These are phyloP conservation scores for Cosmorhoe ocellata DNA, from an alignment of 2,888 invertebrate genomes.

Conservation along the genomic window DNA sequence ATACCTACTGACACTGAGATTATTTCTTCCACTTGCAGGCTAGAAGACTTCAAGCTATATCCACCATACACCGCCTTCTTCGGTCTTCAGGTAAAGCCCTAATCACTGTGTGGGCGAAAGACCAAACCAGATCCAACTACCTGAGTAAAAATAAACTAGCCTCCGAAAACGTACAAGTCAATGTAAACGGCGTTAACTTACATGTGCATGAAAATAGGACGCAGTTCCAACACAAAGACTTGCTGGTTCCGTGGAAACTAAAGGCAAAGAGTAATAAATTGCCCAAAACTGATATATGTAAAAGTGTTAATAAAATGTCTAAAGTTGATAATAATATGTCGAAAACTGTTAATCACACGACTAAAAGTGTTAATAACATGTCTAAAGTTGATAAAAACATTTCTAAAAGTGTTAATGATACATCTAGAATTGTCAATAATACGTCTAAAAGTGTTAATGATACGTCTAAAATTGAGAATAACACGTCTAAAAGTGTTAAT, in stretches of 20 bases:
- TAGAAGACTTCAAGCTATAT: conserved; percentile 88
- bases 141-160: conserved; percentile 51
- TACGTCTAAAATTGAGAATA: conserved; percentile 40
- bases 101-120: conserved; percentile 98
- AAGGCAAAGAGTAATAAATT: conserved; percentile 43
- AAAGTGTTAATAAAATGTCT: conserved; percentile 29
- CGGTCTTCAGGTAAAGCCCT: conserved; percentile 88
- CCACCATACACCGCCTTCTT: conserved; percentile 89
- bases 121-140: conserved; percentile 86
- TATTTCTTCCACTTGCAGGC: conserved; percentile 68
- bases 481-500: neutral
- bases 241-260: conserved; percentile 97
- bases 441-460: neutral
- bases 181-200: conserved; percentile 65
- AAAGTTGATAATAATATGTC: neutral
- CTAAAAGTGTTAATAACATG: neutral
- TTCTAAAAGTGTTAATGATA: neutral
- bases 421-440: conserved; percentile 41
- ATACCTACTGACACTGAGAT: no score
- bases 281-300: conserved; percentile 34
- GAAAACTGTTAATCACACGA: neutral
- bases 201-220: conserved; percentile 96
- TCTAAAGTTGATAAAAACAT: neutral
- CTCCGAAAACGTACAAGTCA: conserved; percentile 38
- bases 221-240: conserved; percentile 93